Conservation (phyloP, 2,797 vertebrate genomes). For the Hydrophis major region DNA sequence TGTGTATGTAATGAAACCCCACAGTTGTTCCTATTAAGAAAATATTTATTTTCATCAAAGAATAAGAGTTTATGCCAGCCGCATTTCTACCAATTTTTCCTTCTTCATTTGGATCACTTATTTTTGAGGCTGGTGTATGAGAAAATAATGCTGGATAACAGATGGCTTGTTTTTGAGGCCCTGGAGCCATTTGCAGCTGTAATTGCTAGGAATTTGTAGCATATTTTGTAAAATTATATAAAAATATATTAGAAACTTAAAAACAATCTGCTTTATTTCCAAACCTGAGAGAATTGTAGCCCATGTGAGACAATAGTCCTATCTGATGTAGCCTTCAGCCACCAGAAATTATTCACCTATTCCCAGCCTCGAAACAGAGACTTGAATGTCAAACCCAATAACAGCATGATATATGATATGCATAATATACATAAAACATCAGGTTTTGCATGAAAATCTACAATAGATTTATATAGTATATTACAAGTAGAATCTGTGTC, state of each 20-base stretch:
- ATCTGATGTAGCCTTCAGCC: background rate
- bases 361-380: background rate
- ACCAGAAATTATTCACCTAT: background rate
- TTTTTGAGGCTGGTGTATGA: background rate
- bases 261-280: background rate
- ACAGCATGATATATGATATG: background rate
- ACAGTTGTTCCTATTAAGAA: background rate
- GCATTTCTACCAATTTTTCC: background rate
- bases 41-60: background rate
- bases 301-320: background rate
- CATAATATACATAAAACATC: background rate
- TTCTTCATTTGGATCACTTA: background rate
- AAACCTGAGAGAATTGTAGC: background rate
- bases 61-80: background rate
- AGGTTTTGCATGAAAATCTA: background rate
- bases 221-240: background rate
- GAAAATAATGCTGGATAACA: background rate
- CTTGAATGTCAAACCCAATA: background rate
- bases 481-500: background rate
- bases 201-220: background rate
- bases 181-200: background rate
- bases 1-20: background rate
- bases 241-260: background rate
- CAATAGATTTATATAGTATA: background rate
- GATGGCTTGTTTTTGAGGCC: background rate